Evolutionary conservation across 1,140 invertebrate genomes (phyloP).

Genomic region (Macrostomum lignano): DNA sequence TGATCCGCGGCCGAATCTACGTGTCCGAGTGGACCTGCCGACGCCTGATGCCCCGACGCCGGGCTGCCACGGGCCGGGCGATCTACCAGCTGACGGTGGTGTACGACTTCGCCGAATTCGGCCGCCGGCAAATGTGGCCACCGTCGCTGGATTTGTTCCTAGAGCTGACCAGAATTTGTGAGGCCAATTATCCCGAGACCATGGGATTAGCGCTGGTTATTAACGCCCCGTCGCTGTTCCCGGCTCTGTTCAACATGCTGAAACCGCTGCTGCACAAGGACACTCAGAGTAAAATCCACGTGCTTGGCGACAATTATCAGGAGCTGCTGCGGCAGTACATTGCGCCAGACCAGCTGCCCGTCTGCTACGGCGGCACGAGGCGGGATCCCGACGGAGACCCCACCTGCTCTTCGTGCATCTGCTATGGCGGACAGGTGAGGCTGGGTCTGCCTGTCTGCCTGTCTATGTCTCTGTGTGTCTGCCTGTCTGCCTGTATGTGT

Average conservation of each 20-base stretch:
- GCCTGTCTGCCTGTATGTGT: too few species aligned
- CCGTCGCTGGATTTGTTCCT: constrained; percentile 49
- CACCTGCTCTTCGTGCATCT: too few species aligned
- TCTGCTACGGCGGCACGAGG: constrained; percentile 45
- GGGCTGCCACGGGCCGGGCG: too few species aligned
- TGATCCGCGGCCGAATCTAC: too few species aligned
- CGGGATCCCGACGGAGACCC: constrained; percentile 44
- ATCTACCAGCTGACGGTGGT: too few species aligned
- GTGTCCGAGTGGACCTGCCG: too few species aligned
- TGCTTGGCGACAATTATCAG: constrained; percentile 36
- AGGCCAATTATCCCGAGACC: constrained; percentile 41
- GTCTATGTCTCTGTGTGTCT: too few species aligned
- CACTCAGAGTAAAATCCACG: constrained; percentile 57
- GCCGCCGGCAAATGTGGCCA: too few species aligned
- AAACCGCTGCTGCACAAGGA: constrained; percentile 64
- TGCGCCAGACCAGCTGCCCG: constrained; percentile 43
- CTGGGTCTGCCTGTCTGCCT: too few species aligned
- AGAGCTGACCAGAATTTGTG: constrained; percentile 39
- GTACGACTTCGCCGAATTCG: too few species aligned
- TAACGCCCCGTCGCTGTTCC: constrained; percentile 46
- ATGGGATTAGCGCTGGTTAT: constrained; percentile 21
- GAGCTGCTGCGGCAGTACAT: constrained; percentile 37
- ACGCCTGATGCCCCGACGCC: too few species aligned
- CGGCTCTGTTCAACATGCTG: constrained; percentile 51
- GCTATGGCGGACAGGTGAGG: too few species aligned